Conservation (phyloP, 2,797 vertebrate species). For the Helicolenus hilgendorfi region DNA sequence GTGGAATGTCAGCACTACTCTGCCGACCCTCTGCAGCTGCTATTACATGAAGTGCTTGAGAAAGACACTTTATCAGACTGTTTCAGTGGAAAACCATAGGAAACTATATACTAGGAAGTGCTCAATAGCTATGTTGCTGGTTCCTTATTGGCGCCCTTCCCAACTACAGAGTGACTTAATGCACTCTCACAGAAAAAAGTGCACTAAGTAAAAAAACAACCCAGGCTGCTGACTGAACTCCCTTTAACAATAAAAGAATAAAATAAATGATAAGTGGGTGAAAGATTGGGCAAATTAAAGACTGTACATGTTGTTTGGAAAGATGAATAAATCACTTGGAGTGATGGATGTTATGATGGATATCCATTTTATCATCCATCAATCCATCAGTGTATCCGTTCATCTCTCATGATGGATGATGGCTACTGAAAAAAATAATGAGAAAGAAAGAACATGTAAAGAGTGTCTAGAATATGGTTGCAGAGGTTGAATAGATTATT, state of each 20-base stretch:
- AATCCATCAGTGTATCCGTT: conserved; percentile 10
- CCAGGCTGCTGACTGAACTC: background rate
- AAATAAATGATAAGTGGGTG: background rate
- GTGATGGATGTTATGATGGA: conserved; percentile 19
- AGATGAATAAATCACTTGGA: conserved; percentile 21
- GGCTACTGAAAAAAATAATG: background rate
- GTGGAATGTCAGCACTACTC: conserved; percentile 12
- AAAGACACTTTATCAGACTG: background rate
- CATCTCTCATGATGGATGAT: conserved; percentile 4
- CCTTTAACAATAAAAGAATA: background rate
- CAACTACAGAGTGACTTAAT: background rate
- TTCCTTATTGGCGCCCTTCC: background rate
- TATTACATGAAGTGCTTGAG: background rate
- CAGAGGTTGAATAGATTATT: background rate
- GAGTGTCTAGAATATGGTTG: background rate
- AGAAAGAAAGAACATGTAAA: background rate
- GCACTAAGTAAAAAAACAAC: background rate
- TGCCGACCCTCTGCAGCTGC: background rate
- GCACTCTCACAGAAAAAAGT: background rate
- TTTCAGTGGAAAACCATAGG: background rate
- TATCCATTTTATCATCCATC: conserved; percentile 30
- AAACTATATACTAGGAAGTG: background rate
- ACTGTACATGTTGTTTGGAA: conserved; percentile 1
- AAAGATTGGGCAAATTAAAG: conserved; percentile 4
- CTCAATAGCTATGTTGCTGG: background rate